Evolutionary conservation across 2,797 vertebrate genomes (phyloP).

Genomic region (Tragopan temminckii): DNA sequence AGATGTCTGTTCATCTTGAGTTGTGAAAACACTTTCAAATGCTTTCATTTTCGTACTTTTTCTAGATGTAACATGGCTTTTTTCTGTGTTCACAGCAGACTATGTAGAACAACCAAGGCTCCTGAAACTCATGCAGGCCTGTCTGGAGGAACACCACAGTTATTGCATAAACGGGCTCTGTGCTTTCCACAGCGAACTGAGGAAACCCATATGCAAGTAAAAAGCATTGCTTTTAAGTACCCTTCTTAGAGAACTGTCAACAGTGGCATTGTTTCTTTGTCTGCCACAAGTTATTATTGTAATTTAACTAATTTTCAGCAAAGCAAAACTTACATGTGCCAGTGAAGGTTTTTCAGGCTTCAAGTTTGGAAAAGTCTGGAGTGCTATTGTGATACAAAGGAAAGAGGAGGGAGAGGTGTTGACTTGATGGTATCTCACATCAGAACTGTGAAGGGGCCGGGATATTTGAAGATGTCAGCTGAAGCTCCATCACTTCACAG

Average conservation of each 20-base stretch:
- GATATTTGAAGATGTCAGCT: not conserved
- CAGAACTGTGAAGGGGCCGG: not conserved
- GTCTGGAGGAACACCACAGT: conserved; percentile 78
- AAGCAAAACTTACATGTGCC: not conserved
- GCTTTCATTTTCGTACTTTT: not conserved
- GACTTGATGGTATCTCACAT: not conserved
- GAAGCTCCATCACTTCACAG: not conserved
- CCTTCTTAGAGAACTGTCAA: not conserved
- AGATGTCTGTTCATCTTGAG: not conserved
- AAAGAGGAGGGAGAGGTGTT: not conserved
- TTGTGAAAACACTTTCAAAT: not conserved
- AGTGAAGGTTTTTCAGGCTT: not conserved
- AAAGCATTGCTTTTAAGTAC: not conserved
- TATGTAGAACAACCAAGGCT: conserved; percentile 54
- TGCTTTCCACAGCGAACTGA: conserved; percentile 78
- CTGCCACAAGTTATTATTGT: not conserved
- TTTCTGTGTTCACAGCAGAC: conserved; percentile 42
- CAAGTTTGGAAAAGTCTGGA: not conserved
- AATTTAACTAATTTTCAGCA: not conserved
- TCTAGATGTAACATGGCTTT: not conserved
- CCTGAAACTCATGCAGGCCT: conserved; percentile 76
- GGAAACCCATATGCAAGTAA: conserved; percentile 84
- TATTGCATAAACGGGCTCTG: conserved; percentile 85
- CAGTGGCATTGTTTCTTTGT: not conserved
- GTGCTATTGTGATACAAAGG: not conserved